Evolutionary conservation across 2,113 vertebrate genomes (phyloP).

Genomic region (Sminthopsis crassicaudata): DNA sequence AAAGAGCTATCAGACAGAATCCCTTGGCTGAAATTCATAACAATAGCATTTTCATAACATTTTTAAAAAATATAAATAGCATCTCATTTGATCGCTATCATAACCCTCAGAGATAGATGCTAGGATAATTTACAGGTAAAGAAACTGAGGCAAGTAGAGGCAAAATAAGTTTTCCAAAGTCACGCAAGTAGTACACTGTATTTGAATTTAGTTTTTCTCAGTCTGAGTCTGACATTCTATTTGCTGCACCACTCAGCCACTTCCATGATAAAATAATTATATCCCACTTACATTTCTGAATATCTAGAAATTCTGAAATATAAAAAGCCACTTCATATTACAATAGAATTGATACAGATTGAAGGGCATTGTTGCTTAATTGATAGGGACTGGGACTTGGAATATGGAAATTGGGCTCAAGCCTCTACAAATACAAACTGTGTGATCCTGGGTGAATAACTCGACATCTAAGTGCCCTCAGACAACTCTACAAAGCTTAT

Average conservation of each 20-base stretch:
- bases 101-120: background rate
- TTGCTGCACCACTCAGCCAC: background rate
- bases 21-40: background rate
- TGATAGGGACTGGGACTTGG: background rate
- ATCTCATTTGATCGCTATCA: background rate
- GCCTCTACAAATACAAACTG: background rate
- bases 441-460: background rate
- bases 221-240: background rate
- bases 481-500: background rate
- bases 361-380: background rate
- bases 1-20: background rate
- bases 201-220: background rate
- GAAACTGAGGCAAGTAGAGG: background rate
- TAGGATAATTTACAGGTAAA: background rate
- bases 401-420: background rate
- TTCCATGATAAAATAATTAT: slow-evolving; percentile 19
- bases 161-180: background rate
- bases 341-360: slow-evolving; percentile 5
- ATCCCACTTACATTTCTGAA: slow-evolving; percentile 24
- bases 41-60: background rate
- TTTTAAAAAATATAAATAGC: background rate
- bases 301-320: background rate
- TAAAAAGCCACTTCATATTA: background rate
- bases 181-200: background rate
- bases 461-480: background rate